Conservation (phyloP, 2,113 vertebrate species). For the Noturus placidus region DNA sequence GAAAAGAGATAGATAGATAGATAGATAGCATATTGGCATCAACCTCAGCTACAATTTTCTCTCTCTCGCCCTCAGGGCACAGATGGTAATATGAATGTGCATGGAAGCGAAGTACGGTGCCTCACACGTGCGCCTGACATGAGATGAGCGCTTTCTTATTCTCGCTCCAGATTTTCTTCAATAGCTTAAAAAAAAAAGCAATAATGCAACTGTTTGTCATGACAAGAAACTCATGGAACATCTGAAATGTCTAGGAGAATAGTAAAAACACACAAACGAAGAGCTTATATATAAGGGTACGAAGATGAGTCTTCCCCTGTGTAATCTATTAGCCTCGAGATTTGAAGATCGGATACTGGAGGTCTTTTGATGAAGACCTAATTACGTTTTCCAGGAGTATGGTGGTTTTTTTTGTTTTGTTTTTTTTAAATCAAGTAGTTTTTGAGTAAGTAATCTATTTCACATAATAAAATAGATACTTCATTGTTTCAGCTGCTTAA, state of each 20-base stretch:
- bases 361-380: background rate
- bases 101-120: background rate
- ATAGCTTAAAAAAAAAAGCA: constrained; percentile 38
- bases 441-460: too few species aligned
- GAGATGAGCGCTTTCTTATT: background rate
- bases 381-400: background rate
- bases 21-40: constrained; percentile 19
- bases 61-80: constrained; percentile 14
- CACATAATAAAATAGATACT: too few species aligned
- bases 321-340: constrained; percentile 5
- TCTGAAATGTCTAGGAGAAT: background rate
- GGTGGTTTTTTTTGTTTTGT: too few species aligned
- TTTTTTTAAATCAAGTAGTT: background rate
- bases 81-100: constrained; percentile 45
- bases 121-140: background rate
- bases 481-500: too few species aligned
- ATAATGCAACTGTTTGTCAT: constrained; percentile 31
- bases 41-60: constrained; percentile 1
- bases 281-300: background rate
- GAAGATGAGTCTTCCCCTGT: background rate
- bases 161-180: constrained; percentile 30
- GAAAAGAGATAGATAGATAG: background rate
- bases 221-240: constrained; percentile 23
- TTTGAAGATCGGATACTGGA: background rate
- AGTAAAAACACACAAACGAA: background rate